phyloP scores from a whole-genome alignment of 2,888 invertebrate genomes.

The Drosophila prolongata region DNA sequence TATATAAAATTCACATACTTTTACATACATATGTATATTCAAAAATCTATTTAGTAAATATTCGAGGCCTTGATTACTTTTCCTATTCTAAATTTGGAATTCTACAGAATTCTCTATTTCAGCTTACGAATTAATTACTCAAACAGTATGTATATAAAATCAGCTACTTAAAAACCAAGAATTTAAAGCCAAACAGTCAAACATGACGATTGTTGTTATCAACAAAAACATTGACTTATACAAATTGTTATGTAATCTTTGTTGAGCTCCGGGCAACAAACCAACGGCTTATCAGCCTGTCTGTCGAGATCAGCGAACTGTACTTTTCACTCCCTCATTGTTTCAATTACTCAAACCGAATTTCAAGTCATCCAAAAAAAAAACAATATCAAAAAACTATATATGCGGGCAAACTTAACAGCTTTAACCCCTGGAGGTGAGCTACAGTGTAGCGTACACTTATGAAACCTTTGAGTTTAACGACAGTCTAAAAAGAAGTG shows the following conservation, averaged over 20 bases:
- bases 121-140: too few species aligned
- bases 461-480: background rate
- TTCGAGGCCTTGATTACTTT: too few species aligned
- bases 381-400: background rate
- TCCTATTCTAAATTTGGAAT: too few species aligned
- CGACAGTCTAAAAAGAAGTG: background rate
- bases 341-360: constrained; percentile 12
- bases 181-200: too few species aligned
- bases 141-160: too few species aligned
- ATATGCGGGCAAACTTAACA: constrained; percentile 2
- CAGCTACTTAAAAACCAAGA: too few species aligned
- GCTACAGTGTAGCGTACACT: background rate
- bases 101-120: too few species aligned
- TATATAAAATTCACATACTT: too few species aligned
- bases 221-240: background rate
- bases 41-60: too few species aligned
- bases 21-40: too few species aligned
- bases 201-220: background rate
- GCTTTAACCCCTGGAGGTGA: constrained; percentile 6
- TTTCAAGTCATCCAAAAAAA: constrained; percentile 21
- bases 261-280: background rate
- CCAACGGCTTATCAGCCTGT: constrained; percentile 13
- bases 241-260: background rate
- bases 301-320: constrained; percentile 46
- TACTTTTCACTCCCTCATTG: constrained; percentile 48